Evolutionary conservation across 2,113 vertebrate genomes (phyloP).

Genomic region (Oceanodroma tethys): DNA sequence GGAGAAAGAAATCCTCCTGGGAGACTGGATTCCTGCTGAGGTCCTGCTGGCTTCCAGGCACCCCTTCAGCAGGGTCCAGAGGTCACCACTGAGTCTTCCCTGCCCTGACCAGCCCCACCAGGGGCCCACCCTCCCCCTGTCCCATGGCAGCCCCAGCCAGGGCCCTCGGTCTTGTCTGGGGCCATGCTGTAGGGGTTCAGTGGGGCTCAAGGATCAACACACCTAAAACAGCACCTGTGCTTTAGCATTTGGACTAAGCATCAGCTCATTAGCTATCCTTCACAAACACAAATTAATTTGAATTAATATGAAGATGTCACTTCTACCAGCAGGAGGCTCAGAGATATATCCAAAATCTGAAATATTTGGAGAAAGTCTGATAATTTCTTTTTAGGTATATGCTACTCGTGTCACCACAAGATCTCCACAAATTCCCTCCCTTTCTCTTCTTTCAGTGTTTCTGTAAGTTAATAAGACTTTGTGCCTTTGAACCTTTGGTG

Average conservation of each 20-base stretch:
- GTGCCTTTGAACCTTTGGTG: not conserved
- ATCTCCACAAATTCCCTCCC: not conserved
- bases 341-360: not conserved
- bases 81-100: not conserved
- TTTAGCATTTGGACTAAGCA: not conserved
- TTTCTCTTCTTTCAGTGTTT: not conserved
- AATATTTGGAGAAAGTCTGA: not conserved
- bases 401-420: not conserved
- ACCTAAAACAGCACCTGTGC: not conserved
- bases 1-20: not conserved
- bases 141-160: fast-evolving
- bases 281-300: not conserved
- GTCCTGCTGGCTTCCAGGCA: not conserved
- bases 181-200: fast-evolving
- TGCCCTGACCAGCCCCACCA: fast-evolving
- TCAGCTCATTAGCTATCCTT: not conserved
- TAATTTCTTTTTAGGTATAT: not conserved
- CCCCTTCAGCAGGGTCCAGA: not conserved
- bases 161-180: not conserved
- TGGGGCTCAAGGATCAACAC: not conserved
- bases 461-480: not conserved
- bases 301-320: not conserved
- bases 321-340: not conserved
- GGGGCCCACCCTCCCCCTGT: fast-evolving
- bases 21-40: not conserved